phyloP scores from a whole-genome alignment of 2,888 invertebrate genomes.

The Coremacera marginata region DNA sequence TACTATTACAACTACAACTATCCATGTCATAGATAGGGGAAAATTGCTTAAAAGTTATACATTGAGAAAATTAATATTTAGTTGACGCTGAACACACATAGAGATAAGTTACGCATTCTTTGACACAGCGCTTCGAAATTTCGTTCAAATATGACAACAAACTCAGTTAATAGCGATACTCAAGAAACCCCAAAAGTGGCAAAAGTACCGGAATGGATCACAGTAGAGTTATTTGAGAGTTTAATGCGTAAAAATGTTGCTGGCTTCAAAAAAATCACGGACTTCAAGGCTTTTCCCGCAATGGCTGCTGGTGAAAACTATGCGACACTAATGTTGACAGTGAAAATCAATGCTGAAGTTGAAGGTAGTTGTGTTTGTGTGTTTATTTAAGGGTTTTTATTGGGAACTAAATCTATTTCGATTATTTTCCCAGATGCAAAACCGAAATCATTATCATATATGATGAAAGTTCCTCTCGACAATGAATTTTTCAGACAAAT shows the following conservation, averaged over 20 bases:
- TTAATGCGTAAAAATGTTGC: constrained; percentile 48
- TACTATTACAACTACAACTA: too few relatives aligned
- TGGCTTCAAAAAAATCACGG: constrained; percentile 46
- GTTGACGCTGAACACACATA: too few relatives aligned
- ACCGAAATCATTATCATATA: constrained; percentile 54
- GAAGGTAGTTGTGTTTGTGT: constrained; percentile 49
- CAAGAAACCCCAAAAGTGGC: neutral
- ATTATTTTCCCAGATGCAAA: constrained; percentile 50
- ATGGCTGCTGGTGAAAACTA: constrained; percentile 62
- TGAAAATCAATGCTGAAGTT: constrained; percentile 55
- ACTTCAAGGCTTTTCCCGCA: constrained; percentile 52
- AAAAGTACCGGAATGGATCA: constrained; percentile 53
- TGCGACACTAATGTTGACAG: constrained; percentile 58
- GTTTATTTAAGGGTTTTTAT: neutral
- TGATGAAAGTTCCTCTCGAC: constrained; percentile 57
- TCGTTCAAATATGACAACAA: too few relatives aligned
- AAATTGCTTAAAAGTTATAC: too few relatives aligned
- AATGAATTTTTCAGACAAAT: constrained; percentile 56
- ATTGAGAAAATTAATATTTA: too few relatives aligned
- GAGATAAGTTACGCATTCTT: too few relatives aligned
- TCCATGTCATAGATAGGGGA: too few relatives aligned
- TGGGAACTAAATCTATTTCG: neutral
- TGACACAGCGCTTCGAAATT: too few relatives aligned
- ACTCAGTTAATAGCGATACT: neutral
- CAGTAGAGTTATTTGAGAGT: constrained; percentile 49